phyloP scores from a whole-genome alignment of 2,888 invertebrate genomes.

The Platycheirus rosarum region DNA sequence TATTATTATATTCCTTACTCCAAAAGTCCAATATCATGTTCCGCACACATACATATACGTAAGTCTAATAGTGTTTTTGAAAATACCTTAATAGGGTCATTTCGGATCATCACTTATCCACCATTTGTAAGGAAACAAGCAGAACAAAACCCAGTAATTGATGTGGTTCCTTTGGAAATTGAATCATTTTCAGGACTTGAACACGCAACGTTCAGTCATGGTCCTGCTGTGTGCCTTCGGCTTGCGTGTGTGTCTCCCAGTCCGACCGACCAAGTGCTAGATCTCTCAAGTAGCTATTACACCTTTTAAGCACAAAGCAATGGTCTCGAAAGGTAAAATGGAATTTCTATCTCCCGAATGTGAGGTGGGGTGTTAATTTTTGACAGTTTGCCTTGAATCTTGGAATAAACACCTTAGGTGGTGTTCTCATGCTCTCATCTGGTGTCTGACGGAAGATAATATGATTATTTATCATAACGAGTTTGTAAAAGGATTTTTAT shows the following conservation, averaged over 20 bases:
- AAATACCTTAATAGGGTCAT: constrained; percentile 66
- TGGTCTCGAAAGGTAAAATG: constrained; percentile 15
- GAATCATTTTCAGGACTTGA: constrained; percentile 60
- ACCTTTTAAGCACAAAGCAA: constrained; percentile 66
- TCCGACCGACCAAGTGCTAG: constrained; percentile 56
- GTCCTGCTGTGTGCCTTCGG: constrained; percentile 46
- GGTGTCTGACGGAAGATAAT: constrained; percentile 49
- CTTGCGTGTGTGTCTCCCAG: constrained; percentile 57
- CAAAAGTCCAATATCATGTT: too few relatives aligned
- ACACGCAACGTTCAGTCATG: constrained; percentile 67
- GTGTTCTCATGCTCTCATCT: constrained; percentile 29
- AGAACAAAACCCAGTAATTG: constrained; percentile 6
- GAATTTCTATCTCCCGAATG: constrained; percentile 19
- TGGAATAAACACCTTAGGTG: constrained; percentile 50
- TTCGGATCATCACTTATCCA: constrained; percentile 54
- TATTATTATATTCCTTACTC: too few relatives aligned
- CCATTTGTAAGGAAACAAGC: background rate
- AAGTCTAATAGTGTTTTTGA: too few relatives aligned
- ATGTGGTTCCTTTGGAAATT: constrained; percentile 60
- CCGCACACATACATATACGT: too few relatives aligned
- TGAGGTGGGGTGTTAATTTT: constrained; percentile 25
- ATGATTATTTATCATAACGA: constrained; percentile 74
- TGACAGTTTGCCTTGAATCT: constrained; percentile 33
- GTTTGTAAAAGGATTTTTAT: constrained; percentile 74
- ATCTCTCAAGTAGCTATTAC: constrained; percentile 74